Evolutionary conservation across 2,113 vertebrate genomes (phyloP), one percentile per base, ranked within the genome.

Genomic region (Macaca fascicularis): DNA sequence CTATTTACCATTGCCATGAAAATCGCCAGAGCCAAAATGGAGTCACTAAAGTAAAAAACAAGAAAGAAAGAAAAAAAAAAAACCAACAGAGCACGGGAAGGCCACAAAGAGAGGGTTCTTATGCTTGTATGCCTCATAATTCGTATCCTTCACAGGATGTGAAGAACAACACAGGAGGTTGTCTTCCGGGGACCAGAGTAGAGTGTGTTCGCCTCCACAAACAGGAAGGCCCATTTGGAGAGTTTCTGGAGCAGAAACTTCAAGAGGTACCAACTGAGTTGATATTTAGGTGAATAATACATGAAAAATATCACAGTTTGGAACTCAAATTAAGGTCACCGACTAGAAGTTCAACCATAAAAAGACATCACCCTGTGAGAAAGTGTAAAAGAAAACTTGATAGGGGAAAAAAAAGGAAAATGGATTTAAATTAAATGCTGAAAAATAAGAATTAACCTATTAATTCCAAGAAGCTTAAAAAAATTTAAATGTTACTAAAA

Each of bases 371-470:
- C 2, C 45, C 40, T 75, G 2, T 45, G 67, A 97, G 38, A 89
- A 30, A 84, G 8, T 55, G 81, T 93, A 90, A 38, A 94, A 38
- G 30, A 82, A 43, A 55, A 61, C 16, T 5, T 72, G 89, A 52
- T 35, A 3, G 30, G 50, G 17, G 11, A 2, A 78, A 87, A 87
- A 70, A 57, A 43, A 95, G 70, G 84, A 90, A 96, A 89, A 1
- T 27, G 17, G 57, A 94, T 57, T 95, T 76, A 88, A 90, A 40
- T 84, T 94, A 80, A 50, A 82, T 20, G 67, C 72, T 17, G 5
- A 91, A 93, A 96, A 90, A 32, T 76, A 91, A 89, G 45, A 92
- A 96, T 52, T 83, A 32, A 61, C 40, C 52, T 79, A 69, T 92
- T 83, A 93, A 83, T 86, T 82, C 8, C 22, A 89, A 89, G 32